Base-by-base conservation (phyloP, 2,113 vertebrate genomes). In the Polypterus senegalus region DNA sequence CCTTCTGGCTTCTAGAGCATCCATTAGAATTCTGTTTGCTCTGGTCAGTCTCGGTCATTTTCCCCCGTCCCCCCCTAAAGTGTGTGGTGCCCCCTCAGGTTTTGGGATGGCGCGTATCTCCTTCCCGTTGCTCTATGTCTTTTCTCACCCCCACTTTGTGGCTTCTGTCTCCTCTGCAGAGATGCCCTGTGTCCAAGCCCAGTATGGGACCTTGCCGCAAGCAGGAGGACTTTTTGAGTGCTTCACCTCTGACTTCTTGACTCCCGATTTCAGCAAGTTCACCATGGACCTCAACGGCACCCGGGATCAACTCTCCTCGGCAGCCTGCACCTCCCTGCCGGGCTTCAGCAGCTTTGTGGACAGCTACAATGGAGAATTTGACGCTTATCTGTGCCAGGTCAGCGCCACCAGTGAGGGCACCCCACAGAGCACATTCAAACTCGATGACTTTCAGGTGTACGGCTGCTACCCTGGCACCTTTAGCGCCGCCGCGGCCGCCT, bases 171-270 rank as follows among this genome's bases (percentile, higher is more conserved):
- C 54, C 51, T 71, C 77, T 65, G 0, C 73, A 94, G 92, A 88
- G 78, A 97, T 97, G 94, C 92, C 93, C 85, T 96, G 92, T 84
- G 89, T 94, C 68, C 89, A 93, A 84, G 82, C 91, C 3, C 92
- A 94, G 69, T 87, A 89, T 81, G 81, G 88, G 77, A 80, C 86
- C 64, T 75, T 77, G 73, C 68, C 82, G 64, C 70, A 75, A 1
- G 82, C 77, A 54, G 63, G 79, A 58, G 76, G 81, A 68, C 69
- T 79, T 68, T 86, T 81, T 45, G 91, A 97, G 64, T 87, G 81
- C 54, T 81, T 84, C 77, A 77, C 74, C 51, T 65, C 78, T 0
- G 93, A 95, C 43, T 76, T 86, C 72, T 81, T 92, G 73, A 91
- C 69, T 69, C 70, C 87, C 2, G 92, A 95, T 65, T 75, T 91